Percentiles rank a stretch among this genome's conserved stretches.
Conservation (phyloP, 2,113 vertebrate genomes). For the Orthochromis malagaraziensis region DNA sequence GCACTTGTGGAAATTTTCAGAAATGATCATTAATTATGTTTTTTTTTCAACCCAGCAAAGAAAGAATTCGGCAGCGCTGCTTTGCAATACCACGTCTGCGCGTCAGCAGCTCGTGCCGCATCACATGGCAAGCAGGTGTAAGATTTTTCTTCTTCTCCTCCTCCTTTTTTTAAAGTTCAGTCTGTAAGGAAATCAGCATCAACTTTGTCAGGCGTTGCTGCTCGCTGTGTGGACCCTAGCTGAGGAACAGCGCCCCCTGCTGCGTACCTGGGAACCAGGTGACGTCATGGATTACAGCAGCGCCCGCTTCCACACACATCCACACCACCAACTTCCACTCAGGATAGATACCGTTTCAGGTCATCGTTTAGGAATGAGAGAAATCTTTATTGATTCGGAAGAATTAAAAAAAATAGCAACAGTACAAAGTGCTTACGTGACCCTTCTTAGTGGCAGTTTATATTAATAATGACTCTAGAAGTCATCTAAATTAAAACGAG, state of each 20-base stretch:
- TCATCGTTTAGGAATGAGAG: not conserved
- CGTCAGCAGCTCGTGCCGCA: not conserved
- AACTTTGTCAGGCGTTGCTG: conserved; percentile 22
- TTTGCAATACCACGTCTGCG: not conserved
- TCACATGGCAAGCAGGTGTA: not conserved
- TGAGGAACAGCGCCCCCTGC: conserved; percentile 62
- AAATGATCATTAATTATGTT: not conserved
- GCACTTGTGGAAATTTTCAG: not conserved
- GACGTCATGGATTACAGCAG: conserved; percentile 59
- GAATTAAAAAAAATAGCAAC: not conserved
- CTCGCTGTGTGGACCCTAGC: not conserved
- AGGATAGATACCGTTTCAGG: not conserved
- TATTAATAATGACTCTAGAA: not conserved
- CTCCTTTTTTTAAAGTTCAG: not conserved
- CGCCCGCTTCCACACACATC: not conserved
- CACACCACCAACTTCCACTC: not conserved
- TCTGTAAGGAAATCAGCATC: conserved; percentile 22
- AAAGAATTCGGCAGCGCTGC: not conserved
- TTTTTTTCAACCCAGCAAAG: not conserved
- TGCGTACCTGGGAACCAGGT: conserved; percentile 46
- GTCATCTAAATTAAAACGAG: not conserved
- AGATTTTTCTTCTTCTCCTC: not conserved
- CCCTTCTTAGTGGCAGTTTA: not conserved
- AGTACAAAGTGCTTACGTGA: not conserved
- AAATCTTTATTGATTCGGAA: not conserved